Conservation (phyloP, 2,888 invertebrate genomes). For the Rambutsinella grinnellia region DNA sequence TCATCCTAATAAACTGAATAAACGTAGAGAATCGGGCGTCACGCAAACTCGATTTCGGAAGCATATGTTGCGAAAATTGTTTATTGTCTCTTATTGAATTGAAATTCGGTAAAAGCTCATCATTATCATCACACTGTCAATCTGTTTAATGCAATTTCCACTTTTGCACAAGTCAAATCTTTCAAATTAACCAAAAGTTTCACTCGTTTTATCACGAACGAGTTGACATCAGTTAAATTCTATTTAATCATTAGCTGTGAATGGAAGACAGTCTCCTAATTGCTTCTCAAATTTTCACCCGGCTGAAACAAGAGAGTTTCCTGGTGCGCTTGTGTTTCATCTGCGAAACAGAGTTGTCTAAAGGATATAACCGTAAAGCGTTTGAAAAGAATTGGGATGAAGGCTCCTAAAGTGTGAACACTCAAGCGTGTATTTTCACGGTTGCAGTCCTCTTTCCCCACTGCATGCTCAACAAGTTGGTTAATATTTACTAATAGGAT, state of each 20-base stretch:
- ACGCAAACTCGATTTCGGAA: slow-evolving; percentile 56
- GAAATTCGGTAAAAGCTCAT: too few relatives aligned
- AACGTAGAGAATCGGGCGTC: slow-evolving; percentile 45
- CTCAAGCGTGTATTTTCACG: not conserved
- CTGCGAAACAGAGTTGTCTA: not conserved
- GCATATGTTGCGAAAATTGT: slow-evolving; percentile 58
- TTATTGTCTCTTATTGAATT: too few relatives aligned
- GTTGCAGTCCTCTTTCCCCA: too few relatives aligned
- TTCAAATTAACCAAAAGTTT: too few relatives aligned
- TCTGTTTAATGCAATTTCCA: too few relatives aligned
- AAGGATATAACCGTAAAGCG: slow-evolving; percentile 22
- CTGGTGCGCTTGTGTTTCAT: not conserved
- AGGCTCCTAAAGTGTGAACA: not conserved
- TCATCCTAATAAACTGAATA: too few relatives aligned
- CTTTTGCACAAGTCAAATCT: too few relatives aligned
- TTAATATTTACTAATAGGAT: slow-evolving; percentile 9
- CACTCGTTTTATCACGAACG: too few relatives aligned
- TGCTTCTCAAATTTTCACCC: not conserved
- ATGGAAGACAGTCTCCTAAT: not conserved
- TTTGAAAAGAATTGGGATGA: not conserved
- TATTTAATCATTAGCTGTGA: too few relatives aligned
- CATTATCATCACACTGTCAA: too few relatives aligned
- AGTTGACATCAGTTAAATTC: too few relatives aligned
- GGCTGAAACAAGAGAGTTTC: not conserved
- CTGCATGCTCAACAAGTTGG: too few relatives aligned